A percentile compares a stretch with the other conserved stretches of the same genome.
Evolutionary conservation across 1,140 invertebrate genomes (phyloP).

Genomic region (Nautilus pompilius): DNA sequence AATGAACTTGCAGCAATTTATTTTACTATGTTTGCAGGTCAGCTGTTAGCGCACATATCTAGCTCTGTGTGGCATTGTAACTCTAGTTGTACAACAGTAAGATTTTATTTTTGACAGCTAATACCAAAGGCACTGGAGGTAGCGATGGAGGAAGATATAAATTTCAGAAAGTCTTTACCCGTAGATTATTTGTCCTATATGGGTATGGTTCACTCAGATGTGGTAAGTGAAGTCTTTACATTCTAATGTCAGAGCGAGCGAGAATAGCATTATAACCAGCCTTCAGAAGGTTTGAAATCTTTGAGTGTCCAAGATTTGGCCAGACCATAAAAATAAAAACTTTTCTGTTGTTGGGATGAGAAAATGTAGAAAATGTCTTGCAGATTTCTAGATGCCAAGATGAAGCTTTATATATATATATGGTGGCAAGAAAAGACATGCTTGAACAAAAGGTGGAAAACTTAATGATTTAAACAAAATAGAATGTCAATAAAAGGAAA

Average conservation of each 20-base stretch:
- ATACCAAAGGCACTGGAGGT: conserved; percentile 72
- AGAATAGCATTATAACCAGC: background rate
- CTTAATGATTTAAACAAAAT: too few relatives aligned
- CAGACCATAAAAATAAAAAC: background rate
- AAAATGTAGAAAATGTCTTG: background rate
- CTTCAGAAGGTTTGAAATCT: background rate
- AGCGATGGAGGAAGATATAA: conserved; percentile 69
- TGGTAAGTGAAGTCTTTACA: conserved; percentile 24
- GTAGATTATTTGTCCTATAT: conserved; percentile 71
- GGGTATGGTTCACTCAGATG: conserved; percentile 66
- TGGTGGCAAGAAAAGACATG: too few relatives aligned
- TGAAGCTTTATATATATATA: too few relatives aligned
- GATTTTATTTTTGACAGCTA: conserved; percentile 52
- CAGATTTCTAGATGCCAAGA: background rate
- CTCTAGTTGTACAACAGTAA: background rate
- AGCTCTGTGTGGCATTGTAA: background rate
- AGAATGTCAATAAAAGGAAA: too few relatives aligned
- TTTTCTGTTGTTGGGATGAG: background rate
- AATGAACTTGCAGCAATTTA: background rate
- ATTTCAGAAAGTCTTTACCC: conserved; percentile 78
- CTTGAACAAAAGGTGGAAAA: too few relatives aligned
- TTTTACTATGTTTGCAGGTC: background rate
- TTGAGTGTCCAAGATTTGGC: background rate
- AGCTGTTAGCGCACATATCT: background rate
- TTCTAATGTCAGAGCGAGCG: background rate